Base-by-base conservation (phyloP, 2,888 invertebrate species). In the Pegoplata infirma region DNA sequence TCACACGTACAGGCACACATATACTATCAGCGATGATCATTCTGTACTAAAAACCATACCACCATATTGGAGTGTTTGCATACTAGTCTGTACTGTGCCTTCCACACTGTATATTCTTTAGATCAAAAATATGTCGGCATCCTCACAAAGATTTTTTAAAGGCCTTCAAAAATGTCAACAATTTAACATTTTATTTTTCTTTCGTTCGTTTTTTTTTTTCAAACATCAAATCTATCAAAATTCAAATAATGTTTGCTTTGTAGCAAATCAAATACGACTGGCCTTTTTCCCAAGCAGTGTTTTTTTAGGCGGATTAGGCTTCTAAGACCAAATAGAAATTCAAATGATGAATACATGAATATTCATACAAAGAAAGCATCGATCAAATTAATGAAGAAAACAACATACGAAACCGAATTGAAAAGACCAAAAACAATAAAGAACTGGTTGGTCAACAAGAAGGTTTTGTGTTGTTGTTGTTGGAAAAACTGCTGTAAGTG, bases 371-470 rank as follows among this genome's bases (percentile, higher is more conserved):
- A 58, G 3, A 14, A 49, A 79, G 66, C 40, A 74, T 44, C 14
- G 25, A 76, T 58, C 75, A 44, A 68, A 53, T 58, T 40, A 40
- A 40, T 40, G n/a, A n/a, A n/a, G 36, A n/a, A 40, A n/a, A 44
- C 16, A 58, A 58, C 40, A 14, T 14, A 64, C 58, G 47, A 75
- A 55, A 46, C 44, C 53, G 58, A 44, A 68, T 73, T 68, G 75
- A 84, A 55, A 63, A 17, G 49, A 55, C 40, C 10, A 56, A 56
- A 46, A 36, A 17, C 12, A 58, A 46, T 12, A 25, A 16, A 55
- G 6, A n/a, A 49, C 8, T 28, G n/a, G 14, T 21, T 21, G 28
- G 21, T 46, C 49, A 28, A n/a, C 16, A 25, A 5, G 19, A 8
- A 36, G 14, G 16, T 17, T n/a, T 10, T 46, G 17, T 32, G 17